Percentiles rank a stretch among this genome's conserved stretches.
Conservation (phyloP, 2,797 vertebrate genomes). For the Geotrypetes seraphini region DNA sequence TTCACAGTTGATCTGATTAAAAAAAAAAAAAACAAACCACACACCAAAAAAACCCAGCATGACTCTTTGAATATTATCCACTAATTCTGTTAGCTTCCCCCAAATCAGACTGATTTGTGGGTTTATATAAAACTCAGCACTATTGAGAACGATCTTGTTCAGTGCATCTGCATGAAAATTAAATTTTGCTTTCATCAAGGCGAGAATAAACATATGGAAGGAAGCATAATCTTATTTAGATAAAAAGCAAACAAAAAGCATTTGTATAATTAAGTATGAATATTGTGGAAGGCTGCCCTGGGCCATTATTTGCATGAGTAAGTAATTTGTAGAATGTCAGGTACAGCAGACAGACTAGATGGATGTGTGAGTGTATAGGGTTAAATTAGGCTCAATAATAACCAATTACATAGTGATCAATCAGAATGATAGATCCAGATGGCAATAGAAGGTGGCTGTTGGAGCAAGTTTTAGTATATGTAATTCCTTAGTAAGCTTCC, state of each 20-base stretch:
- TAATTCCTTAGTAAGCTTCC: slow-evolving; percentile 57
- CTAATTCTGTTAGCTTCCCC: slow-evolving; percentile 37
- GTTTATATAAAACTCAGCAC: slow-evolving; percentile 73
- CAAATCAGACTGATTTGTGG: slow-evolving; percentile 41
- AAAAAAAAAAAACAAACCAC: too few species aligned
- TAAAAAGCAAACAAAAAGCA: too few species aligned
- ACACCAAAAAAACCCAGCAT: too few species aligned
- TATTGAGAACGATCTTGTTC: slow-evolving; percentile 63
- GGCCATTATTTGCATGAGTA: slow-evolving; percentile 96
- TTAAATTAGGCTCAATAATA: slow-evolving; percentile 98
- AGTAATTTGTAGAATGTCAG: slow-evolving; percentile 97
- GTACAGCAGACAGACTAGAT: slow-evolving; percentile 83
- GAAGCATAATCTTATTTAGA: slow-evolving; percentile 94
- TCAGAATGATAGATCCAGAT: slow-evolving; percentile 99
- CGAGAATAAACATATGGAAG: slow-evolving; percentile 76
- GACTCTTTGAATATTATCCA: slow-evolving; percentile 8
- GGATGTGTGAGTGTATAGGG: slow-evolving; percentile 82
- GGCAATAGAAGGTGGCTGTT: slow-evolving; percentile 79
- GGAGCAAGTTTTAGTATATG: slow-evolving; percentile 40
- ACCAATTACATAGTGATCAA: slow-evolving; percentile 95
- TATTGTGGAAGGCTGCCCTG: slow-evolving; percentile 83
- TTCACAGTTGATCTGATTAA: slow-evolving; percentile 20
- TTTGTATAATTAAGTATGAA: slow-evolving; percentile 97
- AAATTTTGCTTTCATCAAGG: slow-evolving; percentile 95
- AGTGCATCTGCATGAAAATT: slow-evolving; percentile 95